phyloP scores from a whole-genome alignment of 2,113 vertebrate species.

The Ascaphus truei region DNA sequence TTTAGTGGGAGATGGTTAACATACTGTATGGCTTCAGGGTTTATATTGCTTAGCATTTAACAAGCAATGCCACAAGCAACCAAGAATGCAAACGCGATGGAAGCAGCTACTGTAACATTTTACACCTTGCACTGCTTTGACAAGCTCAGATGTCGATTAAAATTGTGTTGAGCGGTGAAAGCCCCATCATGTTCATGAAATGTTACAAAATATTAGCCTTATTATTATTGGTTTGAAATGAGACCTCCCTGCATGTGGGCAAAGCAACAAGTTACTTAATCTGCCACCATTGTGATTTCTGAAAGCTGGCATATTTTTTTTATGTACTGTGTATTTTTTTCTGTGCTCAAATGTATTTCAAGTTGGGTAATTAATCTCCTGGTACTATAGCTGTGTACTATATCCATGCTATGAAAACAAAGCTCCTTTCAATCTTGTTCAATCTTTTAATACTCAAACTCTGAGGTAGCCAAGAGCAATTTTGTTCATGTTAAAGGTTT shows the following conservation, averaged over 20 bases:
- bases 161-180: neutral
- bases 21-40: no score
- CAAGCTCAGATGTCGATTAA: neutral
- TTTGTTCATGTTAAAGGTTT: neutral
- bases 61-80: no score
- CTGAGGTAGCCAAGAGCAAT: neutral
- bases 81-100: no score
- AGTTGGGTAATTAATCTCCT: neutral
- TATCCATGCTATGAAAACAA: neutral
- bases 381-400: neutral
- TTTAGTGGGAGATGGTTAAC: no score
- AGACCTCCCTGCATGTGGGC: neutral
- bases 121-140: neutral
- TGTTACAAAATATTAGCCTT: neutral
- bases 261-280: neutral
- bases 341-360: neutral
- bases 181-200: neutral
- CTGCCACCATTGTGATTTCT: neutral
- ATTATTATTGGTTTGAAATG: neutral
- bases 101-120: neutral
- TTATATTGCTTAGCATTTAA: no score
- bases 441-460: neutral
- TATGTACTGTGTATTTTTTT: neutral
- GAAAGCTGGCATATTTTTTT: neutral
- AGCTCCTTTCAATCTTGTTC: neutral